A percentile compares a stretch with the other conserved stretches of the same genome.
Evolutionary conservation across 2,113 vertebrate species (phyloP).

Genomic region (Melozone crissalis): DNA sequence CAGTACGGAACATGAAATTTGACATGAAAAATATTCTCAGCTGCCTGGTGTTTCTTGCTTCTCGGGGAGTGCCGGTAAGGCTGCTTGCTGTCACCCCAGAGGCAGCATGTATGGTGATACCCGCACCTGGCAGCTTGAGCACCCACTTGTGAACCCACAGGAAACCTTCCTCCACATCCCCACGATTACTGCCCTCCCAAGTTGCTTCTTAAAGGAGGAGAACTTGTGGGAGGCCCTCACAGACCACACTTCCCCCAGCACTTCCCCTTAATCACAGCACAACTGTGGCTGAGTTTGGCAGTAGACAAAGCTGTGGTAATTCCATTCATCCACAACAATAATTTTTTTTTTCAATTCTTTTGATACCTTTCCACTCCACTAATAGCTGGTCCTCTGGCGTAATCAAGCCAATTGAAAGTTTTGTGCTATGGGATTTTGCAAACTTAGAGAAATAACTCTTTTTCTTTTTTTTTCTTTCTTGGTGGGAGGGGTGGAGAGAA

Average conservation of each 20-base stretch:
- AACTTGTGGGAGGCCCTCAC: background rate
- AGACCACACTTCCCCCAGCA: background rate
- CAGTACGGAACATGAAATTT: background rate
- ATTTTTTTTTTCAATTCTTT: background rate
- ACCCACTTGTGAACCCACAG: background rate
- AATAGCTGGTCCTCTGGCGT: slow-evolving; percentile 42
- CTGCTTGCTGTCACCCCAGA: background rate
- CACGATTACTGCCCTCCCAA: accelerated
- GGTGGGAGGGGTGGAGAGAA: accelerated
- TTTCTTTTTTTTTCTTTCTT: background rate
- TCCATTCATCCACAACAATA: slow-evolving; percentile 15
- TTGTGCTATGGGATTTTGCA: slow-evolving; percentile 19
- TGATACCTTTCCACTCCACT: slow-evolving; percentile 37
- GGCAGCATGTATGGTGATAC: background rate
- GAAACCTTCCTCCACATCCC: background rate
- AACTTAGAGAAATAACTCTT: slow-evolving; percentile 43
- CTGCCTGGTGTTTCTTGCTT: background rate
- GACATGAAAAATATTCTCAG: background rate
- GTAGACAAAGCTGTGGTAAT: slow-evolving; percentile 21
- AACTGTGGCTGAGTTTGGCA: background rate
- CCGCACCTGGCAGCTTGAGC: background rate
- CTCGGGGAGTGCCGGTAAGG: accelerated
- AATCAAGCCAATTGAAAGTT: slow-evolving; percentile 58
- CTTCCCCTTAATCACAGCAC: background rate
- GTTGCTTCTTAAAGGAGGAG: accelerated